A percentile compares a stretch with the other conserved stretches of the same genome.
Conservation (phyloP, 64 coral and sea anemone species). For the Exaiptasia diaphana region DNA sequence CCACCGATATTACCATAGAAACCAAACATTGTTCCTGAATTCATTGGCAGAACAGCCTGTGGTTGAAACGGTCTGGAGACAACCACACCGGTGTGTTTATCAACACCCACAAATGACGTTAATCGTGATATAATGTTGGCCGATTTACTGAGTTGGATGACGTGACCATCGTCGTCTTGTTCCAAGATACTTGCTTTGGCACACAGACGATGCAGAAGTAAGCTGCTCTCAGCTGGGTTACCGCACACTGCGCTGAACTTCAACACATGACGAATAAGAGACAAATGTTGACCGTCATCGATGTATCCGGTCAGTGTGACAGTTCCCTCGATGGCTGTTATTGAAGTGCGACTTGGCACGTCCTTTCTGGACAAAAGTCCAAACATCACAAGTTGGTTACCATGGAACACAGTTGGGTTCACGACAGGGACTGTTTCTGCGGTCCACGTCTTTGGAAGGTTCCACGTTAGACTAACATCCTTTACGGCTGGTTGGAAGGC, state of each 20-base stretch:
- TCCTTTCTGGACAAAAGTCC: slow-evolving; percentile 10
- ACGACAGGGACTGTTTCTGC: slow-evolving; percentile 22
- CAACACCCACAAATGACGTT: slow-evolving; percentile 31
- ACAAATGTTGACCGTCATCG: background rate
- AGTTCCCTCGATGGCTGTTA: background rate
- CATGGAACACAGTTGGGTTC: slow-evolving; percentile 29
- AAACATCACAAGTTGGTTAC: slow-evolving; percentile 48
- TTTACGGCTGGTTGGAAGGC: slow-evolving; percentile 48
- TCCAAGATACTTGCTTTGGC: slow-evolving; percentile 61
- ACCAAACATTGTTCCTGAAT: no score
- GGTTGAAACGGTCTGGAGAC: background rate
- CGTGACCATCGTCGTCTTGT: background rate
- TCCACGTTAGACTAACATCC: slow-evolving; percentile 46
- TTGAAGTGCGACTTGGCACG: background rate
- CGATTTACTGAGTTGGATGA: slow-evolving; percentile 3
- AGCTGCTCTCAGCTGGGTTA: background rate
- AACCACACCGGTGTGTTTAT: background rate
- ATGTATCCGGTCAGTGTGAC: background rate
- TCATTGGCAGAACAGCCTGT: no score
- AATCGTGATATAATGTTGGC: slow-evolving; percentile 5
- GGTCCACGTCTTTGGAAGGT: slow-evolving; percentile 30
- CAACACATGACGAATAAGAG: background rate
- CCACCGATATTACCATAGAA: no score
- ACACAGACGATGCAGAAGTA: slow-evolving; percentile 44
- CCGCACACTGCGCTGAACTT: background rate